A percentile compares a stretch with the other conserved stretches of the same genome.
phyloP scores from a whole-genome alignment of 2,888 invertebrate species.

The Seira musarum region DNA sequence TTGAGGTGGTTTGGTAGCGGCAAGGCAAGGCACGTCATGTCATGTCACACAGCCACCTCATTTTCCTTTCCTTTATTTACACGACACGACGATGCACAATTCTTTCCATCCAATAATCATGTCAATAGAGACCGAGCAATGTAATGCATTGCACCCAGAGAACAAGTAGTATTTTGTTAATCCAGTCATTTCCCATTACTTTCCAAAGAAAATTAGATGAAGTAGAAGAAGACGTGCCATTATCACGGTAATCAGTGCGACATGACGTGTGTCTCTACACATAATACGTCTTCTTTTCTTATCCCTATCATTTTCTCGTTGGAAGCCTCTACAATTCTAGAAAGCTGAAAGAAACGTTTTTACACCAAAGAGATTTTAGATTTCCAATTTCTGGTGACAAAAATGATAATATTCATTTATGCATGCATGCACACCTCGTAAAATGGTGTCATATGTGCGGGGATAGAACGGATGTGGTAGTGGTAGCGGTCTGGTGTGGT shows the following conservation, averaged over 20 bases:
- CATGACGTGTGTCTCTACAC: constrained; percentile 24
- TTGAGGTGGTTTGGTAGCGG: constrained; percentile 4
- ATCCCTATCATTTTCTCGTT: not conserved
- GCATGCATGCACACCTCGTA: not conserved
- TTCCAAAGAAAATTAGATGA: not conserved
- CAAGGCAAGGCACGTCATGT: constrained; percentile 53
- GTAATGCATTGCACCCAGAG: no score
- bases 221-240: constrained; percentile 33
- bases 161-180: constrained; percentile 33
- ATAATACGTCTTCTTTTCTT: not conserved
- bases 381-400: not conserved
- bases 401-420: not conserved
- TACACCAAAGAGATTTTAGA: not conserved
- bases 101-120: constrained; percentile 19
- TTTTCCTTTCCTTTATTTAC: constrained; percentile 31
- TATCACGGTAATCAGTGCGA: constrained; percentile 54
- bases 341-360: no score
- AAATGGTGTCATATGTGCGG: not conserved
- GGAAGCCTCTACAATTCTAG: no score
- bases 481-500: not conserved
- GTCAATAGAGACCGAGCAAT: no score
- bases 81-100: constrained; percentile 32
- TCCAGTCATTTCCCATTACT: constrained; percentile 45
- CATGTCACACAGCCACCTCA: constrained; percentile 32
- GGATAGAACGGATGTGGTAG: not conserved